Evolutionary conservation across 2,113 vertebrate species (phyloP).

Genomic region (Myocastor coypus): DNA sequence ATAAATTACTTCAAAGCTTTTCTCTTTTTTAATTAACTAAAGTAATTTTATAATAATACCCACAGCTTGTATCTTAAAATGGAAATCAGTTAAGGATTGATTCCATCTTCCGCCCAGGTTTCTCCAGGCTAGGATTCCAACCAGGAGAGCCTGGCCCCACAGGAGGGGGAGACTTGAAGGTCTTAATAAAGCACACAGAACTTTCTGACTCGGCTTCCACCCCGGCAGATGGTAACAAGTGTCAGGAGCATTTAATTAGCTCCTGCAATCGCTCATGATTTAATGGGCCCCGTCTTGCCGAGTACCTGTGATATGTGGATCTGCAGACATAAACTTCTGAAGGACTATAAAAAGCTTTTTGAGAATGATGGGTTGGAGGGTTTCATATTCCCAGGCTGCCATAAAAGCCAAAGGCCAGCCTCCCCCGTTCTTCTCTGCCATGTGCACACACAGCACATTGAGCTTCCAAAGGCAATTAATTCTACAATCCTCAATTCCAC

Average conservation of each 20-base stretch:
- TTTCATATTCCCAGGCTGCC: conserved; percentile 42
- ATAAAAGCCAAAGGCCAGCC: conserved; percentile 24
- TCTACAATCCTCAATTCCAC: background rate
- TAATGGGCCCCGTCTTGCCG: background rate
- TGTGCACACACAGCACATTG: background rate
- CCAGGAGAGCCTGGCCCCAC: background rate
- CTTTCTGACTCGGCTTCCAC: background rate
- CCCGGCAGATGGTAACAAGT: background rate
- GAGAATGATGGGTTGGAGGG: background rate
- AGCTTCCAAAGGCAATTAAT: background rate
- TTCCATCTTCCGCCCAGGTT: background rate
- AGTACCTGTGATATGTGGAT: background rate
- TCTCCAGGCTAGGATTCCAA: background rate
- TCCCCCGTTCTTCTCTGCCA: background rate
- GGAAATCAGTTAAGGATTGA: background rate
- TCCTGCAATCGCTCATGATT: conserved; percentile 38
- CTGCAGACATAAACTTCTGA: conserved; percentile 14
- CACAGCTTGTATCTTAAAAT: conserved; percentile 37
- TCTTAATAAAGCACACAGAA: conserved; percentile 29
- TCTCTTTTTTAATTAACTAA: conserved; percentile 84
- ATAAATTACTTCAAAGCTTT: conserved; percentile 81
- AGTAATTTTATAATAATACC: conserved; percentile 76
- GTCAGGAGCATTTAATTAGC: conserved; percentile 66
- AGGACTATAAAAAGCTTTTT: conserved; percentile 55
- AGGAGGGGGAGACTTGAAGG: fast-evolving